Conservation (phyloP, 1,140 invertebrate genomes). For the Diachasma alloeum region DNA sequence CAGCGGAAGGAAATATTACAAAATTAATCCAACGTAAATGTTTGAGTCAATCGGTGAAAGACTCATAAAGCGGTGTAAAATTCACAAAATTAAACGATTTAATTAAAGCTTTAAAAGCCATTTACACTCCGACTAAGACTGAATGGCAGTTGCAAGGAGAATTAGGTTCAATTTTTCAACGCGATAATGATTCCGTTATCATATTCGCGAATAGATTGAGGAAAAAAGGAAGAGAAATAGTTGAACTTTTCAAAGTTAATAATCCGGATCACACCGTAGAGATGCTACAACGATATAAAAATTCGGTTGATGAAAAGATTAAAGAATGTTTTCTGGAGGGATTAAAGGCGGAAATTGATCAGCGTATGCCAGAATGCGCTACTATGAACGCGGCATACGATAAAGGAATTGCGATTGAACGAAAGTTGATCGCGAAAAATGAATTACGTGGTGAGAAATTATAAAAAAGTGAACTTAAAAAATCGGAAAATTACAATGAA, state of each 20-base stretch:
- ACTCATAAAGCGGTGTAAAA: too few species aligned
- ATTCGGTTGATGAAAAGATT: background rate
- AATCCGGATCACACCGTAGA: background rate
- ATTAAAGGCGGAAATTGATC: constrained; percentile 16
- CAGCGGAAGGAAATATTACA: too few species aligned
- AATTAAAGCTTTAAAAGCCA: too few species aligned
- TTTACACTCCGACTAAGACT: background rate
- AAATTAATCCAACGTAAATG: too few species aligned
- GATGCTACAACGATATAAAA: background rate
- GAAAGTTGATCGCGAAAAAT: too few species aligned
- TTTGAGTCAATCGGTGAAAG: too few species aligned
- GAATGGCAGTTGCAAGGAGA: constrained; percentile 2
- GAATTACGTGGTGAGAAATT: too few species aligned
- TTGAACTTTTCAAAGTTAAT: background rate
- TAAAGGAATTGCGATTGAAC: background rate
- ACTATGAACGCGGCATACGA: background rate
- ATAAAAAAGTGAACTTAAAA: background rate
- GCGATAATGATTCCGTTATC: background rate
- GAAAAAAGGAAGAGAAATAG: constrained; percentile 12
- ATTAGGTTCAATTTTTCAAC: constrained; percentile 1
- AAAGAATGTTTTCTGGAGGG: too few species aligned
- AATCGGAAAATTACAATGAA: background rate
- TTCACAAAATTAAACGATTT: too few species aligned
- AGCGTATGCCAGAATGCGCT: constrained; percentile 5
- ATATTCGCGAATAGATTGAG: background rate